These are phyloP conservation scores for Onchidella celtica DNA, from an alignment of 2,888 invertebrate species.

Conservation along the genomic window DNA sequence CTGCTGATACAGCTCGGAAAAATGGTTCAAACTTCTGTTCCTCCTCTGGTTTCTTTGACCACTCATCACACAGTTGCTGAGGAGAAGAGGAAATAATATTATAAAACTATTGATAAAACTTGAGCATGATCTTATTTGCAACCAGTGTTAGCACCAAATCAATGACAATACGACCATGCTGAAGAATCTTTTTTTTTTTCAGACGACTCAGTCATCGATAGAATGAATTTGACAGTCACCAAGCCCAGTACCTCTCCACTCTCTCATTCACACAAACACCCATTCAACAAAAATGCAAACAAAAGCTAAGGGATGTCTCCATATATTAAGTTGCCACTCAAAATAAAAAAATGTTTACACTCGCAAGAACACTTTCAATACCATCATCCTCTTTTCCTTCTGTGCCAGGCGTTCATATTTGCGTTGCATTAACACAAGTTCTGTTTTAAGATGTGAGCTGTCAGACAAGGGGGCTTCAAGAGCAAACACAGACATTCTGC, in stretches of 20 bases:
- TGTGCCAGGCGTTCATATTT: conserved; percentile 78
- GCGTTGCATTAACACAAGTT: conserved; percentile 76
- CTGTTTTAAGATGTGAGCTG: conserved; percentile 77
- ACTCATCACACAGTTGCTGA: conserved; percentile 76
- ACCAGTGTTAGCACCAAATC: no score
- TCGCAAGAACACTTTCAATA: no score
- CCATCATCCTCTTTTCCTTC: conserved; percentile 79
- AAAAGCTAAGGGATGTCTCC: no score
- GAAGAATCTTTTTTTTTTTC: no score
- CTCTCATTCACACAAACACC: no score
- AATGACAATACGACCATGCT: no score
- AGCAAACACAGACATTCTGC: conserved; percentile 67
- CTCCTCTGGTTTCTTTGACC: conserved; percentile 72
- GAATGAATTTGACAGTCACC: no score
- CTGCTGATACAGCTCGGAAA: conserved; percentile 75
- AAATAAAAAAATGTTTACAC: no score
- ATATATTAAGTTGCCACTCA: no score
- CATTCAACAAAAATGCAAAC: no score
- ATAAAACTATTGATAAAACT: not conserved
- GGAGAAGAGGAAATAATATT: conserved; percentile 28
- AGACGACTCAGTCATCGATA: no score
- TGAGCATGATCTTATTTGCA: not conserved
- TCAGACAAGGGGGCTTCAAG: conserved; percentile 66
- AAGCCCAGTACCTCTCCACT: no score
- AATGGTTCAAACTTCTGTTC: conserved; percentile 77